phyloP scores from a whole-genome alignment of 2,113 vertebrate species.

The Erinaceus europaeus region DNA sequence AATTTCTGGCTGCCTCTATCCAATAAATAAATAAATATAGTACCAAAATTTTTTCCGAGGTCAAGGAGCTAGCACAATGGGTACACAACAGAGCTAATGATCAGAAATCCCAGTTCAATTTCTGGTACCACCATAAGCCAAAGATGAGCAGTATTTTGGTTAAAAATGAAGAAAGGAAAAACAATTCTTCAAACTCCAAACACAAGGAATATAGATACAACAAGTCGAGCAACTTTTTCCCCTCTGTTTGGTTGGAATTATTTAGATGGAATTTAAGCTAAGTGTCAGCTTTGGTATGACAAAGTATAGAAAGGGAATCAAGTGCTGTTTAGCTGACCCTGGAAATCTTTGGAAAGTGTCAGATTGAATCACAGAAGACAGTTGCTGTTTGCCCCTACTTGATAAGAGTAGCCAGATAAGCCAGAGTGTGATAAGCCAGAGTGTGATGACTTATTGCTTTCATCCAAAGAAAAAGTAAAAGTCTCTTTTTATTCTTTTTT shows the following conservation, averaged over 20 bases:
- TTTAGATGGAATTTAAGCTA: not conserved
- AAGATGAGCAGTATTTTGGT: too few relatives aligned
- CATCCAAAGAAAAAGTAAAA: not conserved
- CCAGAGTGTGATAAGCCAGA: not conserved
- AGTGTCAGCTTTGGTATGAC: not conserved
- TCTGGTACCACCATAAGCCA: too few relatives aligned
- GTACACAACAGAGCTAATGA: too few relatives aligned
- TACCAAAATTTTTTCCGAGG: too few relatives aligned
- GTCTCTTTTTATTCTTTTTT: slow-evolving; percentile 42
- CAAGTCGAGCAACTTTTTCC: not conserved
- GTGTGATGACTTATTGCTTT: slow-evolving; percentile 34
- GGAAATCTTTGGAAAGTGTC: not conserved
- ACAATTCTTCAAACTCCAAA: rapidly evolving
- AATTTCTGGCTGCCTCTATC: too few relatives aligned
- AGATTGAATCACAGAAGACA: not conserved
- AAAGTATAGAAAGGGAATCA: not conserved
- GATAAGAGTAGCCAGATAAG: not conserved
- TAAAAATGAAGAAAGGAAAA: not conserved
- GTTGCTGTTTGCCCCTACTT: not conserved
- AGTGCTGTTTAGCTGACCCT: not conserved
- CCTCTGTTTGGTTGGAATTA: not conserved
- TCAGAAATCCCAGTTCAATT: too few relatives aligned
- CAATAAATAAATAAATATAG: too few relatives aligned
- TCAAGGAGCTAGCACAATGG: too few relatives aligned
- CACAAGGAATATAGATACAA: not conserved